Evolutionary conservation across 2,888 invertebrate genomes (phyloP), one percentile per base, ranked within the genome.

Genomic region (Sycophila texana): DNA sequence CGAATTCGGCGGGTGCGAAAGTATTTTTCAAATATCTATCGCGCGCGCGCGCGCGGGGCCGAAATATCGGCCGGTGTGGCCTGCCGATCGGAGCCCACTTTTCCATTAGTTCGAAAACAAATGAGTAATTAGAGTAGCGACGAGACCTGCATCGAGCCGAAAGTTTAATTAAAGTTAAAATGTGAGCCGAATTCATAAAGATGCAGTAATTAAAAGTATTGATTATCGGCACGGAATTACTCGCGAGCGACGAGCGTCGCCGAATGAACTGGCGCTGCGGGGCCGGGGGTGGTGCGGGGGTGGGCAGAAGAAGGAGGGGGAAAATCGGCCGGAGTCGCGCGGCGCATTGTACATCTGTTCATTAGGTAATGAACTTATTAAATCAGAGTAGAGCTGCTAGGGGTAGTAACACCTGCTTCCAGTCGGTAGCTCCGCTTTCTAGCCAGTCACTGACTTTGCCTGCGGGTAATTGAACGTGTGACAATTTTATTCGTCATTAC

Each of bases 361-460:
- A 88, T 89, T 89, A 88, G 86, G 86, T 88, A 89, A 88, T 87
- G 88, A 89, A 89, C 87, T 89, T 88, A 89, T 89, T 89, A 89
- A 89, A 89, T 89, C 87, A 87, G 85, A 84, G 85, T 83, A 83
- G 84, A 81, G 83, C 80, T 81, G 81, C 81, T 71, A 81, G 76
- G 79, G 78, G 82, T 76, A 81, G 82, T 80, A 83, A 82, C 81
- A 82, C 83, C 83, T 82, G 83, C 82, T 82, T 78, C 81, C 78
- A 49, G 74, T 70, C 75, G 20, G 49, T 70, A 20, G 10, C 67
- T 13, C 3, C 55, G 57, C 67, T 76, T 74, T 80, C 39, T 63
- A 30, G 7, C 39, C 39, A 39, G 39, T 39, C 39, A 39, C 39
- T 39, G 39, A 39, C 39, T 39, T 39, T 39, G 39, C 39, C 39